Evolutionary conservation across 2,888 invertebrate genomes (phyloP).

Genomic region (Acanthosepion lycidas): DNA sequence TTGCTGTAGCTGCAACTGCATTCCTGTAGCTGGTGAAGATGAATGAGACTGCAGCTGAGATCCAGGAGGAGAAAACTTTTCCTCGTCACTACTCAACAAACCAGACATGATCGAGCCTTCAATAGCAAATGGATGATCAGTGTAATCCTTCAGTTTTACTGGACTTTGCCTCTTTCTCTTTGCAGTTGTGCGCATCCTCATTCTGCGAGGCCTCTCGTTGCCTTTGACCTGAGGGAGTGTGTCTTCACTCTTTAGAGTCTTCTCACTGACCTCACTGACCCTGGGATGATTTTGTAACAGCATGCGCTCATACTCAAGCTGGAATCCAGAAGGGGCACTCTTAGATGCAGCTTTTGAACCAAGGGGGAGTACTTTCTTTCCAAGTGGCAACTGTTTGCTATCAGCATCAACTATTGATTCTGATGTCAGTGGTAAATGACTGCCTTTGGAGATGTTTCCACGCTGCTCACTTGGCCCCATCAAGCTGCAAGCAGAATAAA

Average conservation of each 20-base stretch:
- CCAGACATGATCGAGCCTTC: neutral
- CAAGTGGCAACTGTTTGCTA: neutral
- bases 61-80: neutral
- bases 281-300: slow-evolving; percentile 34
- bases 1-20: neutral
- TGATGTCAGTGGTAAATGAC: neutral
- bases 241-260: neutral
- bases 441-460: neutral
- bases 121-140: neutral
- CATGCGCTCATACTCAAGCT: slow-evolving; percentile 42
- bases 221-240: neutral
- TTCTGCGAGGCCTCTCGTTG: neutral
- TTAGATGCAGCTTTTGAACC: slow-evolving; percentile 33
- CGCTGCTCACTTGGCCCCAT: slow-evolving; percentile 36
- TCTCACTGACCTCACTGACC: neutral
- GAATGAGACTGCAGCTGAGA: neutral
- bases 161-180: slow-evolving; percentile 40
- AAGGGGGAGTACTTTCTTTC: slow-evolving; percentile 35
- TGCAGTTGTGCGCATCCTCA: neutral
- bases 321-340: slow-evolving; percentile 40
- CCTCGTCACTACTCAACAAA: neutral
- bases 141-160: slow-evolving; percentile 25
- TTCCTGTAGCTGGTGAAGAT: neutral
- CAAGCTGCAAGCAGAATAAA: slow-evolving; percentile 34
- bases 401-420: slow-evolving; percentile 24